These are phyloP conservation scores for Echiichthys vipera DNA, from an alignment of 2,797 vertebrate species.

Conservation along the genomic window DNA sequence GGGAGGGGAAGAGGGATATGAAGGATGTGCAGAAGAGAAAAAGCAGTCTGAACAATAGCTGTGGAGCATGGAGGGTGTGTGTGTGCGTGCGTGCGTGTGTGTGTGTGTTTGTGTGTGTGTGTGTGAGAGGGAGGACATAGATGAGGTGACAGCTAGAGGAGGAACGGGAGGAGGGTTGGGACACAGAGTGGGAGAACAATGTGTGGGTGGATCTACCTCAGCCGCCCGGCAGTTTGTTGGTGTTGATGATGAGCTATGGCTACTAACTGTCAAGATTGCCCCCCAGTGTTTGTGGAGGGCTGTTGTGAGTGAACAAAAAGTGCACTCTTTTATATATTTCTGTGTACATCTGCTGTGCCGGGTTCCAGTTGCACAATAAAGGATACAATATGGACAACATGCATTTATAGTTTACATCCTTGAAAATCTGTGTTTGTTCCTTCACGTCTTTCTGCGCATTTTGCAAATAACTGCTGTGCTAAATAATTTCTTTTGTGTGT, in stretches of 20 bases:
- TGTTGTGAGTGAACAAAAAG: constrained; percentile 31
- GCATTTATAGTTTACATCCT: not conserved
- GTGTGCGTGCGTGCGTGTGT: constrained; percentile 43
- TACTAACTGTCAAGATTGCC: constrained; percentile 68
- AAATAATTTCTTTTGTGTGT: constrained; percentile 15
- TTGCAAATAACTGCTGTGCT: constrained; percentile 38
- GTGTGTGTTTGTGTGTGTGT: not conserved
- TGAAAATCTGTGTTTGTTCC: constrained; percentile 2
- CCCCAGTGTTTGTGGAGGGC: constrained; percentile 60
- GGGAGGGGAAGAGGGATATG: constrained; percentile 18
- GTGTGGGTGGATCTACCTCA: constrained; percentile 73
- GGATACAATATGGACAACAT: not conserved
- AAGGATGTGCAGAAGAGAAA: constrained; percentile 24
- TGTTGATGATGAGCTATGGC: constrained; percentile 55
- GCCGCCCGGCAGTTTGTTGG: constrained; percentile 37
- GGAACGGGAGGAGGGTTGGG: constrained; percentile 54
- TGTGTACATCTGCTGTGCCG: not conserved
- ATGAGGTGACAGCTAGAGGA: constrained; percentile 59
- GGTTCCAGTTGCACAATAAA: not conserved
- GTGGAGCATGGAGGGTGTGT: constrained; percentile 43
- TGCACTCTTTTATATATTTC: no score
- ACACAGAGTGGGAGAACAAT: constrained; percentile 68
- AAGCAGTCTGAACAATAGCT: constrained; percentile 56
- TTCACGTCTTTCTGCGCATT: constrained; percentile 9
- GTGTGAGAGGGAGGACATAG: constrained; percentile 28